Base-by-base conservation (phyloP, 1,140 invertebrate genomes). In the Bombus turneri region DNA sequence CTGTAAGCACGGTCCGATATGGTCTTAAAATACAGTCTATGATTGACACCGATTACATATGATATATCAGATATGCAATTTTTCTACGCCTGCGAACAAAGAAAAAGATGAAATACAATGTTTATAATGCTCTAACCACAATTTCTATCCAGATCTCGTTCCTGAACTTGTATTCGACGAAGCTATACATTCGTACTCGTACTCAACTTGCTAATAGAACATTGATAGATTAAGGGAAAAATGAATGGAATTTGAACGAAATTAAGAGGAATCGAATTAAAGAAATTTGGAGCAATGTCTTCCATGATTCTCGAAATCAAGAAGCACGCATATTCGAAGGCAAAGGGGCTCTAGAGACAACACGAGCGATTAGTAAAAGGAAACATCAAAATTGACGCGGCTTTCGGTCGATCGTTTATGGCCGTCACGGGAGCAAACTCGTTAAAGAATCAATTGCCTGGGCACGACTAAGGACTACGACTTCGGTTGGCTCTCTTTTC, bases 391-490 rank as follows among this genome's bases (percentile, higher is more conserved):
- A 80, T 80, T 84, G 76, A 84, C 80, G 83, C 76, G 31, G 53
- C 53, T 62, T 76, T 37, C 83, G 68, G 68, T 84, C 76, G 76
- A 84, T 84, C 83, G 76, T 68, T 84, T 84, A 84, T 84, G 53
- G 68, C 68, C 76, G 83, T 66, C 83, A 62, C 76, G 76, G 76
- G 83, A 80, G 53, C 47, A 41, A 84, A 72, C 83, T 84, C 83
- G 74, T 84, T 80, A 80, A 84, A 76, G 68, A 84, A 84, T 84
- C 83, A 84, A 84, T 84, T 80, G 76, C 83, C 47, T 80, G 47
- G 53, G 43, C 43, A 47, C 43, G 43, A 47, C 43, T 47, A 47
- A 47, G 13, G 76, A 79, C 66, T 71, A 47, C 39, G 53, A 84
- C 76, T 84, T 62, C 41, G 12, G 25, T 64, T 72, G 74, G 76